Base-by-base conservation (phyloP, 2,888 invertebrate genomes). In the Melinaea marsaeus region DNA sequence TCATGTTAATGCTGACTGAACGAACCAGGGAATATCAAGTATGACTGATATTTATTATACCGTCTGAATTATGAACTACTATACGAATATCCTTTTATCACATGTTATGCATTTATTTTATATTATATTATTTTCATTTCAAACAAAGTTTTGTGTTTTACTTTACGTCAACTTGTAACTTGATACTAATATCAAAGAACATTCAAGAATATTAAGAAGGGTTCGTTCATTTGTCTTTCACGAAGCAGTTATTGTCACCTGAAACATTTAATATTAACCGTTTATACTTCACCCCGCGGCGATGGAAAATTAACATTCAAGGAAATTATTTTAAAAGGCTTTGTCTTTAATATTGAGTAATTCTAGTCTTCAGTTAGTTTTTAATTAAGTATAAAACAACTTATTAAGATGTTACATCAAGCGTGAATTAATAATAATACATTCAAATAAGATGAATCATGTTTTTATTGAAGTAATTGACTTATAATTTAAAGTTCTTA, bases 191-290 rank as follows among this genome's bases (percentile, higher is more conserved):
- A 60, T 60, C 22, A 46, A 47, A 34, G 54, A 42, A 46, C 57
- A 11, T 42, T 64, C 51, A 55, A 63, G 55, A 59, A 57, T 64
- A 61, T 54, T 32, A 32, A 51, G 11, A 51, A 51, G 51, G 51
- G 2, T 51, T 32, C 37, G 35, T 65, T 62, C 32, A 63, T 64
- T 62, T 56, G 60, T 58, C 35, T 60, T 55, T 60, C 60, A 48
- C 13, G 47, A 13, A 47, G 37, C 64, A 64, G 60, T 67, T 63
- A 62, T 69, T 69, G 70, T 65, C 70, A 70, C 67, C 67, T 69
- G 62, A 69, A 66, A 62, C 63, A 67, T 71, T 67, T 65, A 70
- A 70, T 70, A 69, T 66, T 62, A 68, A 66, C 58, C 64, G 61
- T 71, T 70, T 66, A 60, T 63, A 61, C 57, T 35, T 58, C 54